A percentile compares a stretch with the other conserved stretches of the same genome.
These are phyloP conservation scores for Ficedula albicollis DNA, from an alignment of 2,797 vertebrate genomes.

Conservation along the genomic window DNA sequence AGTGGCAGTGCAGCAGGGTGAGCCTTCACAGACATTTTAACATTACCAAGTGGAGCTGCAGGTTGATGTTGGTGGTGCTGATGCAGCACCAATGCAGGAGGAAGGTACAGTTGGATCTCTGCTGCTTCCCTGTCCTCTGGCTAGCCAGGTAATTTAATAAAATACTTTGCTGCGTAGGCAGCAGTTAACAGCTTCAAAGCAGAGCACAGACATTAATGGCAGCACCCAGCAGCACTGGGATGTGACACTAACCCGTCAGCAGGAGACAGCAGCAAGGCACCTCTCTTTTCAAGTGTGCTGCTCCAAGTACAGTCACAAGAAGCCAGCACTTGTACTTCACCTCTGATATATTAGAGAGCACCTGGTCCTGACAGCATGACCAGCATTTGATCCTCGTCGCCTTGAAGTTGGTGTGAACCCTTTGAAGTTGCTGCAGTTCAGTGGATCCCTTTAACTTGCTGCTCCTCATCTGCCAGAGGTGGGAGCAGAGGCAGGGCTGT, in stretches of 20 bases:
- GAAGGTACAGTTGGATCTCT: not conserved
- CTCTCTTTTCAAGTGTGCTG: not conserved
- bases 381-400: not conserved
- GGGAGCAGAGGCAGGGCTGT: not conserved
- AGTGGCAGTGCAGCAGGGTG: not conserved
- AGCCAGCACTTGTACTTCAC: conserved; percentile 24
- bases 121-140: not conserved
- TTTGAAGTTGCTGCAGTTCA: conserved; percentile 6
- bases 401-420: not conserved
- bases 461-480: not conserved
- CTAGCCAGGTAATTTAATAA: not conserved
- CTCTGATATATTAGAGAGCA: conserved; percentile 6
- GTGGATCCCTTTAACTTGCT: conserved; percentile 27
- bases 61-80: rapidly evolving
- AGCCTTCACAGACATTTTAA: not conserved
- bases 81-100: not conserved
- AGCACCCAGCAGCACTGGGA: conserved; percentile 16
- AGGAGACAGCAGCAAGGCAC: not conserved
- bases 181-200: conserved; percentile 7
- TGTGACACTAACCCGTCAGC: not conserved
- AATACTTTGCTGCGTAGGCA: not conserved
- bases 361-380: not conserved
- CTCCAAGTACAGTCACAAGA: not conserved
- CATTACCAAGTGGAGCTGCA: not conserved
- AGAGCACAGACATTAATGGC: not conserved